Conservation (phyloP, 1,140 invertebrate species). For the Tetragonula clypearis region DNA sequence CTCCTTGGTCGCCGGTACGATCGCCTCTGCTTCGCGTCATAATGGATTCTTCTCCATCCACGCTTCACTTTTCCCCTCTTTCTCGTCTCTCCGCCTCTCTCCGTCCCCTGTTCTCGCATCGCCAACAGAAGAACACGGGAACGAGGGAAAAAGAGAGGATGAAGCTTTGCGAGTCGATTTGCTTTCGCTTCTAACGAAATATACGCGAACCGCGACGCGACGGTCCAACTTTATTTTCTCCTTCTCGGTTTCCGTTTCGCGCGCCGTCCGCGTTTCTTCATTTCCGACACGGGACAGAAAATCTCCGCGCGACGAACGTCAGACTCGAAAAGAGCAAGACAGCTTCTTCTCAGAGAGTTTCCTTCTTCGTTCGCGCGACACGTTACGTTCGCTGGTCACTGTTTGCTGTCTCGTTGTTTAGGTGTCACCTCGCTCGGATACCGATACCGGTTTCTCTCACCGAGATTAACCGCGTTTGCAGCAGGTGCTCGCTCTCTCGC, state of each 20-base stretch:
- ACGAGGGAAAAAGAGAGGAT: background rate
- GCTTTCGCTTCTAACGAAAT: slow-evolving; percentile 23
- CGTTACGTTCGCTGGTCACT: background rate
- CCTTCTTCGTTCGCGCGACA: slow-evolving; percentile 1
- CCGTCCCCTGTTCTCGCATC: background rate
- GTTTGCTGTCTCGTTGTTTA: background rate
- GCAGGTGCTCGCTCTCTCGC: background rate
- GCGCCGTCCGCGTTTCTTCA: background rate
- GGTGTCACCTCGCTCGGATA: slow-evolving; percentile 8
- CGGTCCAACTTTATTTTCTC: slow-evolving; percentile 20
- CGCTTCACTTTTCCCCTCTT: slow-evolving; percentile 6
- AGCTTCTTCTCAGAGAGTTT: no score
- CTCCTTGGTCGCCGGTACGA: slow-evolving; percentile 21
- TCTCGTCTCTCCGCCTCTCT: background rate
- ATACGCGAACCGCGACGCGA: background rate
- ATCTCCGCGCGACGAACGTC: background rate
- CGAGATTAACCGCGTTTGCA: slow-evolving; percentile 29
- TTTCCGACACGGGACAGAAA: background rate
- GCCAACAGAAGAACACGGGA: background rate
- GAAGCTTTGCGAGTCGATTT: background rate
- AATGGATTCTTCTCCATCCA: slow-evolving; percentile 64
- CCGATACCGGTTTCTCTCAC: slow-evolving; percentile 1
- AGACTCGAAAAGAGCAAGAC: background rate
- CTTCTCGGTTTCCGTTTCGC: background rate
- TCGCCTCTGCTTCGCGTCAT: slow-evolving; percentile 45